A percentile compares a stretch with the other conserved stretches of the same genome.
These are phyloP conservation scores for Otocyon megalotis DNA, from an alignment of 2,113 vertebrate species.

Conservation along the genomic window DNA sequence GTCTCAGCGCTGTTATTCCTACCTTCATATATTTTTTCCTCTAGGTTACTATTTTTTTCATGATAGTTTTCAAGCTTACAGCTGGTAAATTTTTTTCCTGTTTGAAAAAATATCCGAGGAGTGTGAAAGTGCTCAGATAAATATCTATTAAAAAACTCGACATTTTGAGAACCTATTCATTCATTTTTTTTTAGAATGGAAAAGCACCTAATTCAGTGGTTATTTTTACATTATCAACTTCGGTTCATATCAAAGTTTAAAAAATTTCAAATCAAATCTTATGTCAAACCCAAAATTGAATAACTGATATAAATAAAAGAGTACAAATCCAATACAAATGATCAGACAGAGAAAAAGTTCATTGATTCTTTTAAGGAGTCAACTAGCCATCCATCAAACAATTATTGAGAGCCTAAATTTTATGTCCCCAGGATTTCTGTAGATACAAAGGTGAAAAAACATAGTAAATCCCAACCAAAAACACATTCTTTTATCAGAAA, in stretches of 20 bases:
- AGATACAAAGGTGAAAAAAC: not conserved
- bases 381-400: not conserved
- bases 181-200: constrained; percentile 1
- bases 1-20: constrained; percentile 30
- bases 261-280: not conserved
- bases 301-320: not conserved
- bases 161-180: constrained; percentile 8
- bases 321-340: not conserved
- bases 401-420: not conserved
- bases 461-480: not conserved
- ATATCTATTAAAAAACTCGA: constrained; percentile 27
- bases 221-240: not conserved
- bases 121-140: not conserved
- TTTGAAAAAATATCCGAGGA: constrained; percentile 19
- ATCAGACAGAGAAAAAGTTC: not conserved
- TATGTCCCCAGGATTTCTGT: not conserved
- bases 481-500: not conserved
- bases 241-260: not conserved
- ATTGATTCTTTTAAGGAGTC: not conserved
- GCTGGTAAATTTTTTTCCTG: constrained; percentile 32
- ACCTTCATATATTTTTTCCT: constrained; percentile 38
- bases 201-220: not conserved
- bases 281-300: not conserved
- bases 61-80: constrained; percentile 19
- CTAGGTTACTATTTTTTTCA: constrained; percentile 22